Evolutionary conservation across 2,797 vertebrate genomes (phyloP).

Genomic region (Sebastes baramenuke): DNA sequence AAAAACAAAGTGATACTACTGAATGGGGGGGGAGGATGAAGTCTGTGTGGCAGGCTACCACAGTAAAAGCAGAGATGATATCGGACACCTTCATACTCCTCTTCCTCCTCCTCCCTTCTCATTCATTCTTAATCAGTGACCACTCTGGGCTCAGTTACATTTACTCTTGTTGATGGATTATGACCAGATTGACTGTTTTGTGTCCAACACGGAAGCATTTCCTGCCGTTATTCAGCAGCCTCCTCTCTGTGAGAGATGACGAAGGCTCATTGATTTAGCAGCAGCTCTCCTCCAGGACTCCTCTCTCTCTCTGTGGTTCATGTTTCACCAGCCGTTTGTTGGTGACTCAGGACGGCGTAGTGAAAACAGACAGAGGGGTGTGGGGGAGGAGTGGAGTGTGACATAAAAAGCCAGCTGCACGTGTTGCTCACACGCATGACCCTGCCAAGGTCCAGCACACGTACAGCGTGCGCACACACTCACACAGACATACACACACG

Average conservation of each 20-base stretch:
- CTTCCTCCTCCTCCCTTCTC: not conserved
- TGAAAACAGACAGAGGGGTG: not conserved
- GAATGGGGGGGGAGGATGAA: not conserved
- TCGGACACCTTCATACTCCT: not conserved
- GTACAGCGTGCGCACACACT: not conserved
- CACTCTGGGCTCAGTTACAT: not conserved
- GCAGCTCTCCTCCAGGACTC: not conserved
- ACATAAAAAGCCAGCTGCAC: slow-evolving; percentile 30
- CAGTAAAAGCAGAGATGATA: not conserved
- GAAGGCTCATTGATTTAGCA: not conserved
- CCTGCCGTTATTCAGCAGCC: not conserved
- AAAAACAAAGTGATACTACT: not conserved
- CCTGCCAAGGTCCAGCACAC: not conserved
- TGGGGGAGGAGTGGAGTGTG: not conserved
- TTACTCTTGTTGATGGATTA: not conserved
- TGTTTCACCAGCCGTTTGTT: slow-evolving; percentile 9
- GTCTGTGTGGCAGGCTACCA: not conserved
- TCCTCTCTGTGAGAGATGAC: not conserved
- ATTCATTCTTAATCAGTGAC: not conserved
- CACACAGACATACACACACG: not conserved
- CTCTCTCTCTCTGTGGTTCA: not conserved
- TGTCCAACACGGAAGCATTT: not conserved
- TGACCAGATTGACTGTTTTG: no score
- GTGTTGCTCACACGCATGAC: not conserved
- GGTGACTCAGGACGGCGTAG: not conserved